Evolutionary conservation across 1,140 invertebrate genomes (phyloP).

Genomic region (Harpegnathos saltator): DNA sequence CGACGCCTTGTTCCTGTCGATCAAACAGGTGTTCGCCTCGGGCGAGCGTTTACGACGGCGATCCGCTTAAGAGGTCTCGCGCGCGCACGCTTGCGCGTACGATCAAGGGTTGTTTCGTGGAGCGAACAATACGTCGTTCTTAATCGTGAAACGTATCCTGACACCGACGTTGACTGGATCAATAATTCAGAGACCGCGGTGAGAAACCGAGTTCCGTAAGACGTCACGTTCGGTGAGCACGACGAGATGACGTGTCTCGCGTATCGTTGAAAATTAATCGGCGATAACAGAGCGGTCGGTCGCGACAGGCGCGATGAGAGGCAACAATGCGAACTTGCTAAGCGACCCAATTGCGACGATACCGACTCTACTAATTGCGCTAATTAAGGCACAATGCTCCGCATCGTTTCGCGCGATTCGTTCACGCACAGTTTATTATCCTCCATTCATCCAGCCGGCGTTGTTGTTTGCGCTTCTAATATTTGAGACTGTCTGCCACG

Average conservation of each 20-base stretch:
- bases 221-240: no score
- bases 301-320: no score
- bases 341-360: background rate
- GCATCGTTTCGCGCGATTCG: no score
- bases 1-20: slow-evolving; percentile 52
- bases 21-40: slow-evolving; percentile 74
- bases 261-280: background rate
- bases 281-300: background rate
- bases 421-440: background rate
- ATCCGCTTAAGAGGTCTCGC: slow-evolving; percentile 18
- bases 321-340: background rate
- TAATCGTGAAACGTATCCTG: background rate
- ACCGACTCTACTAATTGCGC: background rate
- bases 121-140: slow-evolving; percentile 1
- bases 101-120: slow-evolving; percentile 6
- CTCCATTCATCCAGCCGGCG: background rate
- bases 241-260: background rate
- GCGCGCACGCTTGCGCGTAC: background rate
- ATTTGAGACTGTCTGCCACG: background rate
- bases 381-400: slow-evolving; percentile 5
- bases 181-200: background rate
- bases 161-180: background rate
- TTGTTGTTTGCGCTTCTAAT: background rate
- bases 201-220: background rate
- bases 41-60: slow-evolving; percentile 61